Base-by-base conservation (phyloP, 2,113 vertebrate genomes). In the Miniopterus natalensis region DNA sequence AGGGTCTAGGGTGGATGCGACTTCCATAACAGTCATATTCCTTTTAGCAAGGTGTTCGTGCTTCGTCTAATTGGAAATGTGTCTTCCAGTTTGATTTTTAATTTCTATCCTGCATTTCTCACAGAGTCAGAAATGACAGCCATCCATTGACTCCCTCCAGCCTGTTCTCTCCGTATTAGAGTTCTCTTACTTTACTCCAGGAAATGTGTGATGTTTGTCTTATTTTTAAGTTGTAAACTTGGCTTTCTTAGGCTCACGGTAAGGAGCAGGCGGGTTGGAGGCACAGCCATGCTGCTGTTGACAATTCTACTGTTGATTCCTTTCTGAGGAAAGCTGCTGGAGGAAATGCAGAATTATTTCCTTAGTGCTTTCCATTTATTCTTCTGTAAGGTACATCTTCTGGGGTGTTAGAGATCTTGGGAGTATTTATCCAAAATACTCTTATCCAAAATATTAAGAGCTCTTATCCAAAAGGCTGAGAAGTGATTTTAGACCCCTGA, bases 81-180 rank as follows among this genome's bases (percentile, higher is more conserved):
- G 3, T 84, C 36, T 84, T 88, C 36, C 2, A 45, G 59, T 47
- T 29, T 31, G 11, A 36, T 78, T 86, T 85, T 94, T 36, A 42
- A 47, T 84, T 91, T 95, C 70, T 55, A n/a, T 65, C 53, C 79
- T 84, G 20, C 1, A 27, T 79, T 88, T 55, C 23, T 87, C n/a
- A 42, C 31, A 11, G 18, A 84, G 51, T 71, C 42, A 49, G 51
- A 85, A 17, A 3, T 61, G 88, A 89, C 29, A 68, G 53, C 25
- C 20, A 10, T 45, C 4, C 25, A 12, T 40, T 23, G 42, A 21
- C 13, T 55, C 3, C 84, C 18, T 75, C 55, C 6, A 71, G 21
- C 20, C 8, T 77, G 29, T 65, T 75, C 42, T 15, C n/a, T n/a
- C 18, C 10, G 0, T 0, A 6, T 25, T 59, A 70, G 79, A 57